Percentiles rank a stretch among this genome's conserved stretches.
Evolutionary conservation across 92 coral and sea anemone genomes (phyloP).

Genomic region (Zoanthus sociatus): DNA sequence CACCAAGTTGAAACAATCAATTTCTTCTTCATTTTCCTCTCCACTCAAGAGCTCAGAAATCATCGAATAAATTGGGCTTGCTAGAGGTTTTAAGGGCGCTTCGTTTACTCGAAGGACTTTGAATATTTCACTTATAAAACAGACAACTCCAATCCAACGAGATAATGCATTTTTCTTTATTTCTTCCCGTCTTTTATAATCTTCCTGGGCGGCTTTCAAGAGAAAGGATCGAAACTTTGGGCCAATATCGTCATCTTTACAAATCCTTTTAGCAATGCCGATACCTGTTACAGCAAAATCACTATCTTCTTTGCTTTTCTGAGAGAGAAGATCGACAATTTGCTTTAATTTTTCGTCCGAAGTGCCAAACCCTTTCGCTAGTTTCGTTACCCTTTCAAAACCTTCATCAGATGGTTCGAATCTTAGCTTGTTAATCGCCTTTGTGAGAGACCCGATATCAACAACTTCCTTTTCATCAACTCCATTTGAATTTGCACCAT

Average conservation of each 20-base stretch:
- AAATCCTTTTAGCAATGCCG: slow-evolving; percentile 65
- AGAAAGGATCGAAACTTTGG: slow-evolving; percentile 70
- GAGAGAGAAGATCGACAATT: slow-evolving; percentile 68
- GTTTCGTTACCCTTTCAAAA: slow-evolving; percentile 36
- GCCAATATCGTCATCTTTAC: slow-evolving; percentile 67
- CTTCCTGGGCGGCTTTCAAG: slow-evolving; percentile 81
- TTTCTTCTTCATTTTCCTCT: slow-evolving; percentile 53
- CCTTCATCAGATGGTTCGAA: slow-evolving; percentile 43
- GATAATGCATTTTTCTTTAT: slow-evolving; percentile 55
- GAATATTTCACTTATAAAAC: slow-evolving; percentile 83
- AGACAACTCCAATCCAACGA: slow-evolving; percentile 78
- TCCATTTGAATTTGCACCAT: slow-evolving; percentile 20
- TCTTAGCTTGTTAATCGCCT: slow-evolving; percentile 50
- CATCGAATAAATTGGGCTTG: slow-evolving; percentile 75
- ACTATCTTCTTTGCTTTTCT: slow-evolving; percentile 65
- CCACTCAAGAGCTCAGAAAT: slow-evolving; percentile 68
- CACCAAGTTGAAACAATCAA: slow-evolving; percentile 76
- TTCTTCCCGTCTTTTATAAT: slow-evolving; percentile 80
- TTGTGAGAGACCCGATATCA: slow-evolving; percentile 33
- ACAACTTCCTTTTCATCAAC: not conserved
- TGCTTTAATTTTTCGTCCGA: slow-evolving; percentile 64
- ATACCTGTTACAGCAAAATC: slow-evolving; percentile 73
- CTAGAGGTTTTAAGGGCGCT: slow-evolving; percentile 74
- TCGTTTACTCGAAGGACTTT: slow-evolving; percentile 72
- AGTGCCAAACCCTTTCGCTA: slow-evolving; percentile 55